These are phyloP conservation scores for Gymnocephalus cernua DNA, from an alignment of 2,113 vertebrate species.

Conservation along the genomic window DNA sequence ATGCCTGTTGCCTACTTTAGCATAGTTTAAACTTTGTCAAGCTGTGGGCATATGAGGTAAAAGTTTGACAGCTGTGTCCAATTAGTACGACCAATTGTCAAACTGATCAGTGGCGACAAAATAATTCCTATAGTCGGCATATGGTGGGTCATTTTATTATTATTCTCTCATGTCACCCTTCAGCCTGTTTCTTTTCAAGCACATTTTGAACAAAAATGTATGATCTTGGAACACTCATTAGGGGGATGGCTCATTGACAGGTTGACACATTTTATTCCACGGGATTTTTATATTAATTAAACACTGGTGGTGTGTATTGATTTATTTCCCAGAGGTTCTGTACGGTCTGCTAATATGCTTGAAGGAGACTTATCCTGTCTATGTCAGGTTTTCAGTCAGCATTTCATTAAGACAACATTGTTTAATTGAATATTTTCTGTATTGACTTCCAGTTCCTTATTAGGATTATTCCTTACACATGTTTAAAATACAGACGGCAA, in stretches of 20 bases:
- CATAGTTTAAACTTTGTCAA: neutral
- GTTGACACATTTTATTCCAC: slow-evolving; percentile 56
- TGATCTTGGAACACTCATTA: slow-evolving; percentile 56
- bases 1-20: neutral
- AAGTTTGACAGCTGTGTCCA: slow-evolving; percentile 1
- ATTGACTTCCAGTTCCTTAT: slow-evolving; percentile 16
- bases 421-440: slow-evolving; percentile 18
- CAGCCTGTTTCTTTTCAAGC: neutral
- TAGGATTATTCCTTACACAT: slow-evolving; percentile 16
- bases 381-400: slow-evolving; percentile 36
- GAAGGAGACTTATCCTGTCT: slow-evolving; percentile 38
- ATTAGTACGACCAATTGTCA: slow-evolving; percentile 14
- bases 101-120: slow-evolving; percentile 9
- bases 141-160: neutral
- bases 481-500: slow-evolving; percentile 18
- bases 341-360: slow-evolving; percentile 8
- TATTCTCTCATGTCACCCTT: slow-evolving; percentile 2
- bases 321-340: slow-evolving; percentile 41
- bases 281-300: slow-evolving; percentile 65
- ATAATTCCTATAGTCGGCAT: neutral
- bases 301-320: slow-evolving; percentile 54
- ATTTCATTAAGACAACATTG: neutral
- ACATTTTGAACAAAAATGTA: slow-evolving; percentile 21
- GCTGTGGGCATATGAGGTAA: neutral
- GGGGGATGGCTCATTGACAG: slow-evolving; percentile 43